Conservation (phyloP, 2,797 vertebrate genomes). For the Ateles fusciceps region DNA sequence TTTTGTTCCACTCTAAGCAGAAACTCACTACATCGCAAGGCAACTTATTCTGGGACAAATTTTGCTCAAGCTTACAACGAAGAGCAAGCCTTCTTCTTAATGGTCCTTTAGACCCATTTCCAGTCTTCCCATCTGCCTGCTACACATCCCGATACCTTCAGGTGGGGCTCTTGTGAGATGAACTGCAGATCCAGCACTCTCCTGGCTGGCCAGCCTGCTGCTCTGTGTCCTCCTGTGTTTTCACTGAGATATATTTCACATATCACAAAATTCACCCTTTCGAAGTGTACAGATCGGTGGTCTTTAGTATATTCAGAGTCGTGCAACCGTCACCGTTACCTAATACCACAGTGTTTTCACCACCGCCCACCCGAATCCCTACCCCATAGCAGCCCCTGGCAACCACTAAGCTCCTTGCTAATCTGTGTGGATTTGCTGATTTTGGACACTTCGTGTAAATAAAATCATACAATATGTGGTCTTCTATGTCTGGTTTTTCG, state of each 20-base stretch:
- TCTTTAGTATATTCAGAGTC: background rate
- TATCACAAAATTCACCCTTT: background rate
- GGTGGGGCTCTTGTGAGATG: background rate
- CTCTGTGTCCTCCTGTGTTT: background rate
- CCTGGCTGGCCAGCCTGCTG: background rate
- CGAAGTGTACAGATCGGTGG: background rate
- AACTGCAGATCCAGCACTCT: background rate
- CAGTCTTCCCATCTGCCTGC: background rate
- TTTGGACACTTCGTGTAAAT: too few species aligned
- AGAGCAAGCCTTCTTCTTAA: background rate
- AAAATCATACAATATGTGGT: too few species aligned
- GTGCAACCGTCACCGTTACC: background rate
- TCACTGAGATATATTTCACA: background rate
- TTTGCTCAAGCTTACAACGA: too few species aligned
- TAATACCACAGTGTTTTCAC: too few species aligned
- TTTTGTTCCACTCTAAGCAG: too few species aligned
- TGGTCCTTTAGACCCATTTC: background rate
- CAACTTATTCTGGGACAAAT: too few species aligned
- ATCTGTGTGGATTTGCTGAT: too few species aligned
- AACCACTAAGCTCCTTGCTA: too few species aligned
- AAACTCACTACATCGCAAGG: too few species aligned
- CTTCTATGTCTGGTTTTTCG: too few species aligned
- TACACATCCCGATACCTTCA: background rate
- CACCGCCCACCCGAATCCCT: too few species aligned
- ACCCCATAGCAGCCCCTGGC: too few species aligned